Base-by-base conservation (phyloP, 2,113 vertebrate species). In the Hassar affinis region DNA sequence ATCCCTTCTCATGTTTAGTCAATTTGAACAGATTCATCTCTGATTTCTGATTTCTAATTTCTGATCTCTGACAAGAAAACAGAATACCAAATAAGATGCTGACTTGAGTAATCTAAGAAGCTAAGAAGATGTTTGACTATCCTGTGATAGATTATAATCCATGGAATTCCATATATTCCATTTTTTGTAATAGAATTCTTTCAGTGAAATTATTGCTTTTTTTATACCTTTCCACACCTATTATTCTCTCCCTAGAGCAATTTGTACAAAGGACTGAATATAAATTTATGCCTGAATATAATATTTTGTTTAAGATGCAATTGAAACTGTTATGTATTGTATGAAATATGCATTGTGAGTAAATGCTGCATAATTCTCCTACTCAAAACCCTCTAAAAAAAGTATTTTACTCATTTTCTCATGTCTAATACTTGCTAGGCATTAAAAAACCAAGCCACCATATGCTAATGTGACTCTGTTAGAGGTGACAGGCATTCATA, bases 181-280 rank as follows among this genome's bases (percentile, higher is more conserved):
- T 76, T 76, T 1, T 80, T 72, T 33, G 12, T 30, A 83, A 83
- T 75, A 47, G 6, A 66, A 82, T 82, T 79, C n/a, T 38, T 56
- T 89, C 89, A 88, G 82, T 78, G 20, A 88, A 88, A 80, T 85
- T 62, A 82, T 85, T 80, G 87, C 87, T 85, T 87, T 76, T 87
- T 52, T 87, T 85, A 61, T 75, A 66, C 69, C 56, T 85, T 82
- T 87, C 86, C 89, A 88, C 87, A 88, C 85, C 91, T 91, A 91
- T 91, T 92, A 92, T 91, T 90, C 68, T 88, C 86, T 85, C 87
- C 91, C 90, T 90, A 84, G 88, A 88, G 89, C 89, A 86, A 92
- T 93, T 92, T 93, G 89, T 92, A 91, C 90, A 91, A 90, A 93
- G 92, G 91, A 82, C 80, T n/a, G n/a, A n/a, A n/a, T n/a, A n/a